These are phyloP conservation scores for Carassius auratus DNA, from an alignment of 2,113 vertebrate species.

Conservation along the genomic window DNA sequence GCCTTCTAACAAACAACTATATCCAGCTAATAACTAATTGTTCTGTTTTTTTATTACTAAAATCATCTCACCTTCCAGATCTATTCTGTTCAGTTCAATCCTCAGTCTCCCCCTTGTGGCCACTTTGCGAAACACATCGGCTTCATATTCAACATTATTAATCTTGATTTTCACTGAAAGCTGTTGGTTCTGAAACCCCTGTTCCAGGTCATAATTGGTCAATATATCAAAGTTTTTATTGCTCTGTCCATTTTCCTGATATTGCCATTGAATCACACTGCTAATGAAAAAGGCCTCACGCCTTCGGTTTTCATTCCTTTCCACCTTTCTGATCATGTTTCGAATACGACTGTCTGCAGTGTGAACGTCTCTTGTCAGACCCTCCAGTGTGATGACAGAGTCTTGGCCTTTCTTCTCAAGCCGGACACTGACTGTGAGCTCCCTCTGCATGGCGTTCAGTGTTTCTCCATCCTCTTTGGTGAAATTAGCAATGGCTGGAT, in stretches of 20 bases:
- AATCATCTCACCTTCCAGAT: slow-evolving; percentile 61
- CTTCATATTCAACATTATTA: slow-evolving; percentile 55
- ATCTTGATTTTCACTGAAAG: slow-evolving; percentile 65
- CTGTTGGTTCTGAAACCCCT: slow-evolving; percentile 61
- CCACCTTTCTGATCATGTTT: slow-evolving; percentile 74
- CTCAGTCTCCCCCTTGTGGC: slow-evolving; percentile 56
- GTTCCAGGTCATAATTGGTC: slow-evolving; percentile 80
- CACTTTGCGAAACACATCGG: slow-evolving; percentile 1
- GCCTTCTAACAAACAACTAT: too few relatives aligned
- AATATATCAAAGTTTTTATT: slow-evolving; percentile 71
- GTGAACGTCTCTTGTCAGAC: slow-evolving; percentile 80
- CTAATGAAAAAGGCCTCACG: slow-evolving; percentile 69
- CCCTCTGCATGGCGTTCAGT: slow-evolving; percentile 76
- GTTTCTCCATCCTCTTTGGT: slow-evolving; percentile 61
- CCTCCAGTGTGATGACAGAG: slow-evolving; percentile 76
- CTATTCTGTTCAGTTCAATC: slow-evolving; percentile 52
- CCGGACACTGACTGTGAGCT: slow-evolving; percentile 72
- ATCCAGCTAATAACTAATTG: background rate
- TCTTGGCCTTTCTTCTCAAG: slow-evolving; percentile 65
- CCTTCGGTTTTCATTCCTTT: slow-evolving; percentile 62
- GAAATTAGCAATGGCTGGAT: slow-evolving; percentile 75
- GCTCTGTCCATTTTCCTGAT: background rate
- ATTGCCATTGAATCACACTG: slow-evolving; percentile 80
- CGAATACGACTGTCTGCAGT: slow-evolving; percentile 69
- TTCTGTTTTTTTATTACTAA: background rate